phyloP scores from a whole-genome alignment of 2,113 vertebrate genomes.

The Dasyornis broadbenti region DNA sequence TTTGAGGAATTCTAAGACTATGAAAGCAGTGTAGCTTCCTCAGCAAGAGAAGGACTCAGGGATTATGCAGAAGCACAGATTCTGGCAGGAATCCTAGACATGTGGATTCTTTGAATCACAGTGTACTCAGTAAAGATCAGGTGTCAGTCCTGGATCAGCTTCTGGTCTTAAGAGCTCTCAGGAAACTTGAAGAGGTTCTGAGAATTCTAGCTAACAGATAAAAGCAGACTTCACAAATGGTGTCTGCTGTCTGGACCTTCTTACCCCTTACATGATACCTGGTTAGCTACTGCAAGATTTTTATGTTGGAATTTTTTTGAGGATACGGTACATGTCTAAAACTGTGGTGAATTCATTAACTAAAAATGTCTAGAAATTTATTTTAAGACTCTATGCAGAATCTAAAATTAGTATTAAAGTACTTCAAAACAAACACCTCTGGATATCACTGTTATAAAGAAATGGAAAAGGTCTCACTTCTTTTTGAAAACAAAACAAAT shows the following conservation, averaged over 20 bases:
- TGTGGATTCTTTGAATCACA: not conserved
- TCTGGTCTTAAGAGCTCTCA: not conserved
- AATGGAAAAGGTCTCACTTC: not conserved
- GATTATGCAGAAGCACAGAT: not conserved
- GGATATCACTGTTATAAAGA: not conserved
- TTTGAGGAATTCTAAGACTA: not conserved
- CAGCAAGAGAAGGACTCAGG: not conserved
- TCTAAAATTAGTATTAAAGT: not conserved
- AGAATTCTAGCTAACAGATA: not conserved
- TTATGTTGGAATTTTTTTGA: not conserved
- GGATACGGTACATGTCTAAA: not conserved
- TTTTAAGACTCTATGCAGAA: not conserved
- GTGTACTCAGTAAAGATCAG: not conserved
- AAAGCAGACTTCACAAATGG: not conserved
- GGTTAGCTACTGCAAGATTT: not conserved
- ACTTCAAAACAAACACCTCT: not conserved
- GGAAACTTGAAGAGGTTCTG: not conserved
- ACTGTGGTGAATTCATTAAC: not conserved
- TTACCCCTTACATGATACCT: not conserved
- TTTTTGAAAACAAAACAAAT: not conserved
- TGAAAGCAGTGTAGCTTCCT: not conserved
- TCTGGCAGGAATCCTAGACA: not conserved
- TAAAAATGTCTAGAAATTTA: not conserved
- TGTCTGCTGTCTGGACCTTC: not conserved
- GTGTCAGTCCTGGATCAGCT: not conserved